Evolutionary conservation across 2,888 invertebrate genomes (phyloP).

Genomic region (Gibbula magus): DNA sequence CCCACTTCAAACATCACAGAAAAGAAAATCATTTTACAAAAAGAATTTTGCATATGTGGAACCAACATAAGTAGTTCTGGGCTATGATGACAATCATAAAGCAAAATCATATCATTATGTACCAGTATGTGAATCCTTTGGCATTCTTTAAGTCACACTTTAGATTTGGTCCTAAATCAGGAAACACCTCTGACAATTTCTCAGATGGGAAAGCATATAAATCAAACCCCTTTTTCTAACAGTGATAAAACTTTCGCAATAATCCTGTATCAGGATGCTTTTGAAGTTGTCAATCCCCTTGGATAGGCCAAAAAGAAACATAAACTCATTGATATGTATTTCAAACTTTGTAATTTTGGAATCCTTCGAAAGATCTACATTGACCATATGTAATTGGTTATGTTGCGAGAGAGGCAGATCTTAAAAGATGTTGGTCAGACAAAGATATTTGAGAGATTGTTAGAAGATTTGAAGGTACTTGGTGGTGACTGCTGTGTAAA

Average conservation of each 20-base stretch:
- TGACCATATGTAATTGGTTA: conserved; percentile 38
- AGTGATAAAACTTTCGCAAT: conserved; percentile 6
- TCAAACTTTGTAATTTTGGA: conserved; percentile 36
- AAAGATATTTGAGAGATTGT: background rate
- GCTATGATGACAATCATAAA: conserved; percentile 18
- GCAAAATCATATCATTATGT: conserved; percentile 29
- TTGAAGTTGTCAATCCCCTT: conserved; percentile 42
- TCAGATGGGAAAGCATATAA: too few relatives aligned
- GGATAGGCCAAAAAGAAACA: conserved; percentile 40
- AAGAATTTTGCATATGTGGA: conserved; percentile 25
- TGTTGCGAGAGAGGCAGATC: conserved; percentile 32
- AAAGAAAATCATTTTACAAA: conserved; percentile 28
- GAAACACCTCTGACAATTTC: background rate
- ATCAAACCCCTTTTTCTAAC: too few relatives aligned
- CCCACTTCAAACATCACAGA: conserved; percentile 1
- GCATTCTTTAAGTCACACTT: conserved; percentile 2
- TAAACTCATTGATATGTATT: conserved; percentile 37
- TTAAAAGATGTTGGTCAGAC: conserved; percentile 28
- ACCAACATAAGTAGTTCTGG: conserved; percentile 26
- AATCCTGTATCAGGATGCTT: conserved; percentile 40
- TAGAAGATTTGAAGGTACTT: conserved; percentile 28
- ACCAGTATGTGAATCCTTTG: conserved; percentile 22
- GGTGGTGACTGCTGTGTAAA: conserved; percentile 17
- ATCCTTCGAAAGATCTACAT: conserved; percentile 26
- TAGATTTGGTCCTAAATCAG: background rate